phyloP scores from a whole-genome alignment of 2,888 invertebrate genomes.

The Epirrhoe alternata region DNA sequence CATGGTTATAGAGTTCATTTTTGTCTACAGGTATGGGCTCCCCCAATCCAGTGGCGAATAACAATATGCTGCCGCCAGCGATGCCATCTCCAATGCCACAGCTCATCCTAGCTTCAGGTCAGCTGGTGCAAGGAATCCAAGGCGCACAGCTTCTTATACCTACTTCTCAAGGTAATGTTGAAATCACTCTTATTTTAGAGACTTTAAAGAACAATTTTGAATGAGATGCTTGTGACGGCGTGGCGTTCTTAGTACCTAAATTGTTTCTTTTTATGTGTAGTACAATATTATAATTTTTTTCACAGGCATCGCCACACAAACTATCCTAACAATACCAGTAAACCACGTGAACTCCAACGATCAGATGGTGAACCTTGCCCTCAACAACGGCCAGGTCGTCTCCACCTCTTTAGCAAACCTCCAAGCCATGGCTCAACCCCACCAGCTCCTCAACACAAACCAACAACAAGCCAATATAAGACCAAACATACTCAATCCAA shows the following conservation, averaged over 20 bases:
- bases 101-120: conserved; percentile 95
- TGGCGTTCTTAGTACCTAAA: too few relatives aligned
- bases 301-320: conserved; percentile 96
- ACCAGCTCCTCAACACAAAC: conserved; percentile 87
- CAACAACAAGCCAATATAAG: conserved; percentile 76
- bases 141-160: conserved; percentile 97
- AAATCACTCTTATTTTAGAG: too few relatives aligned
- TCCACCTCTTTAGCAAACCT: conserved; percentile 93
- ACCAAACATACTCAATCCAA: conserved; percentile 85
- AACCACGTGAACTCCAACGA: conserved; percentile 92
- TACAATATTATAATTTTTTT: conserved; percentile 24
- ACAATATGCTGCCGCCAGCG: conserved; percentile 86
- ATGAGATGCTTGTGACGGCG: too few relatives aligned
- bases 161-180: conserved; percentile 93
- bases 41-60: conserved; percentile 76
- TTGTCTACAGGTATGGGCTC: conserved; percentile 73
- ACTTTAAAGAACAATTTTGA: too few relatives aligned
- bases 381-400: conserved; percentile 94
- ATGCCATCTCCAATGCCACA: conserved; percentile 94
- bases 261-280: too few relatives aligned
- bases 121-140: conserved; percentile 96
- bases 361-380: conserved; percentile 91
- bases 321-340: conserved; percentile 97
- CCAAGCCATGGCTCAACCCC: conserved; percentile 90
- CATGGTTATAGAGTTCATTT: neutral